phyloP scores from a whole-genome alignment of 2,797 vertebrate genomes.

The Rhabdophis nuchalis region DNA sequence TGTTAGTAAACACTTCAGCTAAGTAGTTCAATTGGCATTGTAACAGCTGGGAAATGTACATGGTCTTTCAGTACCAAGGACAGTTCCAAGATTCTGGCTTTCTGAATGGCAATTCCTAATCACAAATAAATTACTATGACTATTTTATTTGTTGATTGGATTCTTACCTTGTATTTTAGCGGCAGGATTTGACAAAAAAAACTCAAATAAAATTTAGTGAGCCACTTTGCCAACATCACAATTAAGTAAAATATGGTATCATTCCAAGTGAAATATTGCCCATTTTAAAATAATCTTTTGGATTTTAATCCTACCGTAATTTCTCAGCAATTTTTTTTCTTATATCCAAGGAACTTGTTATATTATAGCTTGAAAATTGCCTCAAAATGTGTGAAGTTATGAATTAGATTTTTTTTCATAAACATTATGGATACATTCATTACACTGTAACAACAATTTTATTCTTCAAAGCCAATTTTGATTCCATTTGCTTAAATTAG shows the following conservation, averaged over 20 bases:
- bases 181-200: not conserved
- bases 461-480: not conserved
- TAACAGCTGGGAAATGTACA: not conserved
- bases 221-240: not conserved
- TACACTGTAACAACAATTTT: not conserved
- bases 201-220: not conserved
- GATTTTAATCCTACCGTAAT: not conserved
- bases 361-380: not conserved
- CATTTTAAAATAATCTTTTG: not conserved
- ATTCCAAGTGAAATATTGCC: not conserved
- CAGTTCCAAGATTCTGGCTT: not conserved
- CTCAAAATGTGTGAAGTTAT: not conserved
- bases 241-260: not conserved
- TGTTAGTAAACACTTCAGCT: not conserved
- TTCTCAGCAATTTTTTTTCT: not conserved
- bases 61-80: slow-evolving; percentile 47
- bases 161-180: not conserved
- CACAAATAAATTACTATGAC: not conserved
- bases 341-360: not conserved
- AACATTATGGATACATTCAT: not conserved
- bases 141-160: not conserved
- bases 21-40: not conserved
- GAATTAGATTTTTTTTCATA: not conserved
- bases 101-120: not conserved
- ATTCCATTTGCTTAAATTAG: not conserved